Conservation (phyloP, 1,140 invertebrate species). For the Eurytemora carolleeae region DNA sequence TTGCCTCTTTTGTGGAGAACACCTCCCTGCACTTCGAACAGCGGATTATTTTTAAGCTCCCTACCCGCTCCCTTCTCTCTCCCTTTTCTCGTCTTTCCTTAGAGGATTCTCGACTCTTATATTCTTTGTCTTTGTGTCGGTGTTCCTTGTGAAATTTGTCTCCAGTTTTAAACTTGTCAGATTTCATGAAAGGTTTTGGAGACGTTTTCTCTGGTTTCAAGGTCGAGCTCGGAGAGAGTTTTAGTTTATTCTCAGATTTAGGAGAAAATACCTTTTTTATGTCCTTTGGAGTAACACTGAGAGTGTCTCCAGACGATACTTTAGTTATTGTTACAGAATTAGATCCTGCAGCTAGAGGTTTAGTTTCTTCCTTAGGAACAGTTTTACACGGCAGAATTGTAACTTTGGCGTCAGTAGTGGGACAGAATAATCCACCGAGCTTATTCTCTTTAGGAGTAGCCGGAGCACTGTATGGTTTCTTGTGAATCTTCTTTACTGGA, state of each 20-base stretch:
- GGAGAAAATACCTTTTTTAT: constrained; percentile 1
- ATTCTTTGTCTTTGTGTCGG: background rate
- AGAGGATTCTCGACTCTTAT: too few relatives aligned
- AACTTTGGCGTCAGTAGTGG: constrained; percentile 1
- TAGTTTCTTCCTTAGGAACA: background rate
- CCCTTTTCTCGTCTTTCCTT: background rate
- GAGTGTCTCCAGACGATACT: background rate
- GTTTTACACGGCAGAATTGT: background rate
- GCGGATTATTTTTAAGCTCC: background rate
- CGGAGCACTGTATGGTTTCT: background rate
- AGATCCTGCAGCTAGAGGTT: too few relatives aligned
- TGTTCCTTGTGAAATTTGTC: background rate
- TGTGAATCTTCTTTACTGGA: background rate
- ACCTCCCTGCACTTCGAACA: constrained; percentile 11
- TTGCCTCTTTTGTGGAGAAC: constrained; percentile 12
- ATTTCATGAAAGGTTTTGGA: background rate
- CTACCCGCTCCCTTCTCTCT: background rate
- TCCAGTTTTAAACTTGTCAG: background rate
- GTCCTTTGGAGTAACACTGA: constrained; percentile 2
- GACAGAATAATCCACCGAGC: background rate
- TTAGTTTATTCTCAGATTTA: background rate
- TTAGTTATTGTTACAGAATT: constrained; percentile 6
- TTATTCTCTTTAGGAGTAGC: background rate
- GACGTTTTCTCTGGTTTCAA: background rate
- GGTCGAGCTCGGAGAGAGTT: background rate